Conservation (phyloP, 2,888 invertebrate species). For the Synergus itoensis region DNA sequence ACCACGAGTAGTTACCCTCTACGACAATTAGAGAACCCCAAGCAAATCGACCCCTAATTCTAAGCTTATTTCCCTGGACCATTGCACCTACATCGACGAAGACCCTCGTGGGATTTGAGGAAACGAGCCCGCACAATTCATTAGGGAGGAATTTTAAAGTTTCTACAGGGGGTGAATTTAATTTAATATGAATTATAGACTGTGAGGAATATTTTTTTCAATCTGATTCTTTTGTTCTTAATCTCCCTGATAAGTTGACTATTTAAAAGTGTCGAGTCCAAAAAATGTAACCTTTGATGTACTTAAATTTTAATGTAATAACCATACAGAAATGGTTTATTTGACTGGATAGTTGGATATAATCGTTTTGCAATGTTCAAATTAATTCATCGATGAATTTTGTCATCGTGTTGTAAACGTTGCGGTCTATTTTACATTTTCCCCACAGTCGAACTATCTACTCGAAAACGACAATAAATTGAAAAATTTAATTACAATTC, state of each 20-base stretch:
- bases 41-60: constrained; percentile 66
- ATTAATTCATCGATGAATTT: constrained; percentile 33
- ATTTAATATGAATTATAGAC: constrained; percentile 28
- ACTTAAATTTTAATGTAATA: neutral
- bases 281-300: neutral
- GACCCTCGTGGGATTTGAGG: constrained; percentile 27
- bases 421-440: constrained; percentile 7
- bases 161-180: constrained; percentile 7
- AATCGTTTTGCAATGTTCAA: constrained; percentile 17
- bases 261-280: neutral
- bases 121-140: constrained; percentile 35
- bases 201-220: neutral
- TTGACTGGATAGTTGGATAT: constrained; percentile 23
- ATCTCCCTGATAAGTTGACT: neutral
- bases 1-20: constrained; percentile 20
- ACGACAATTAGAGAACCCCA: constrained; percentile 64
- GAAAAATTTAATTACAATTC: neutral
- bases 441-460: neutral
- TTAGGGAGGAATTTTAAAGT: constrained; percentile 20
- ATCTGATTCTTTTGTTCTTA: neutral
- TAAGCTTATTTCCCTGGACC: constrained; percentile 60
- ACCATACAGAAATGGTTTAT: constrained; percentile 1
- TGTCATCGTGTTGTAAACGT: constrained; percentile 3
- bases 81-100: constrained; percentile 24
- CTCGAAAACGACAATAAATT: neutral